These are phyloP conservation scores for Clarias magur DNA, from an alignment of 2,113 vertebrate species.

Conservation along the genomic window DNA sequence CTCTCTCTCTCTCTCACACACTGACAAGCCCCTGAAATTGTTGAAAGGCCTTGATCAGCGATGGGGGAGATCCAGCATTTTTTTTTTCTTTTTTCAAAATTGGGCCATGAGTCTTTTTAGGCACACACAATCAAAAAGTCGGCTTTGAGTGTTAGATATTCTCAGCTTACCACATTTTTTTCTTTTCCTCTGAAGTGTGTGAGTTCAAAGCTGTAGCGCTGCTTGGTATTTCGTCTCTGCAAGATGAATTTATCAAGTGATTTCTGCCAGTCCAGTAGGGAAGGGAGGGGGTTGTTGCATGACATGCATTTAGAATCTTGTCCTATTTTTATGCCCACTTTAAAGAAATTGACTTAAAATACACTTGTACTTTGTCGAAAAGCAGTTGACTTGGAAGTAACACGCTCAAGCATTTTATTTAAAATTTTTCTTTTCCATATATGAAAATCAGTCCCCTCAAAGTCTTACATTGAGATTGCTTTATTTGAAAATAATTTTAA, in stretches of 20 bases:
- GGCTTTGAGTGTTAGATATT: conserved; percentile 41
- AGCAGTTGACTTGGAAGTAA: background rate
- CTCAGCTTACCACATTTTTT: background rate
- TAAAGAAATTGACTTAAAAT: background rate
- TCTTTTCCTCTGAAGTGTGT: conserved; percentile 36
- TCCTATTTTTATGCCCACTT: background rate
- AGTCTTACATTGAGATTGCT: background rate
- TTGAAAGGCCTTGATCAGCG: conserved; percentile 22
- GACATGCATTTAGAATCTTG: conserved; percentile 20
- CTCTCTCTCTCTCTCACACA: background rate
- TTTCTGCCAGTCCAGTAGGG: conserved; percentile 18
- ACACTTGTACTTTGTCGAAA: background rate
- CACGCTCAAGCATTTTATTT: background rate
- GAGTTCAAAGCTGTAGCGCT: conserved; percentile 37
- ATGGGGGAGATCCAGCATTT: conserved; percentile 20
- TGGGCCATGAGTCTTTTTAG: conserved; percentile 43
- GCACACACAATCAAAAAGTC: conserved; percentile 34
- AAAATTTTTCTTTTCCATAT: background rate
- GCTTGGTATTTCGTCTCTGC: conserved; percentile 4
- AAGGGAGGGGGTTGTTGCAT: background rate
- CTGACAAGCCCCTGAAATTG: background rate
- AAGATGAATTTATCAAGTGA: conserved; percentile 45
- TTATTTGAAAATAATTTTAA: background rate
- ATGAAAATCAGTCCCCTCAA: background rate
- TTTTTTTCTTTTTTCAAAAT: conserved; percentile 5